Base-by-base conservation (phyloP, 2,888 invertebrate species). In the Callyntrura sp. region DNA sequence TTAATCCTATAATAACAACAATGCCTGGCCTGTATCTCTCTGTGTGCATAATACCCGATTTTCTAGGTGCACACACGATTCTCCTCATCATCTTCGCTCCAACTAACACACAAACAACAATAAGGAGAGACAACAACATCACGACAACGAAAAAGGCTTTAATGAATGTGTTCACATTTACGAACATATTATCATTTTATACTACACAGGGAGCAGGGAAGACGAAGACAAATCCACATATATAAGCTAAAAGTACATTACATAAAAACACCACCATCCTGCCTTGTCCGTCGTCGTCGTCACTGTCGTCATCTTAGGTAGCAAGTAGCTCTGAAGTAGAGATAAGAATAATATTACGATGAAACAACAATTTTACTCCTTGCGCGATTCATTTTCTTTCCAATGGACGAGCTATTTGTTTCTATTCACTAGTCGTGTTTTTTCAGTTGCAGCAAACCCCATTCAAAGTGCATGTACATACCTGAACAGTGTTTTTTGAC, bases 111-210 rank as follows among this genome's bases (percentile, higher is more conserved):
- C 73, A 45, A 57, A 73, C 73, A 73, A 57, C 23, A 85, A 73
- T 68, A 48, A 68, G 55, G 73, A 48, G 83, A 76, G 23, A 70
- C 65, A 73, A 85, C 73, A 85, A 62, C 57, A 85, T 73, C 65
- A 82, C 60, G 57, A 55, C 81, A 6, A 57, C 73, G n/a, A 73
- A 4, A n/a, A 35, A 57, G 51, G 45, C 62, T 35, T 35, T 85
- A 73, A 85, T 83, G 65, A 83, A 51, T 83, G 51, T 83, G 51
- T 68, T 25, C 81, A 35, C 48, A 51, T 76, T 35, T 35, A 35
- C 35, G 6, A 35, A 35, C 35, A 35, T 35, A 35, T 35, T 35
- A 35, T 35, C 35, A 35, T 35, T 35, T 35, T 35, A 17, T 60
- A 62, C 60, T 17, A 62, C 35, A 35, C 17, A 55, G 55, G 35